These are phyloP conservation scores for Aplocera efformata DNA, from an alignment of 2,888 invertebrate species.

Conservation along the genomic window DNA sequence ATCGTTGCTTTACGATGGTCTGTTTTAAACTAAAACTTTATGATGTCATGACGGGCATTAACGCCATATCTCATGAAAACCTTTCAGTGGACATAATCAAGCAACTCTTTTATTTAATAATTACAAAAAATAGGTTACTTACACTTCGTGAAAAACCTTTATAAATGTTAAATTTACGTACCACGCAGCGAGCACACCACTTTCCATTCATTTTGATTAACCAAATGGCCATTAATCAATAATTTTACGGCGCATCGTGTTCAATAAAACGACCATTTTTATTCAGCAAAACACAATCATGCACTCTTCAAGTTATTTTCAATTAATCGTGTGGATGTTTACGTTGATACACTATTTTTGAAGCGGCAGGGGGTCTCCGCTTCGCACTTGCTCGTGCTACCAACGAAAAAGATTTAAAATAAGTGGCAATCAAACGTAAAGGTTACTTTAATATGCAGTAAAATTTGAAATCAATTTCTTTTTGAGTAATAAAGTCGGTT, in stretches of 20 bases:
- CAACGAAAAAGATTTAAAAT: conserved; percentile 45
- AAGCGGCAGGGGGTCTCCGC: conserved; percentile 54
- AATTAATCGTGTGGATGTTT: conserved; percentile 63
- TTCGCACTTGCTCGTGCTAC: conserved; percentile 37
- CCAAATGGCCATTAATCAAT: conserved; percentile 8
- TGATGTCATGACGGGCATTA: too few relatives aligned
- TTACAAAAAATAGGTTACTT: too few relatives aligned
- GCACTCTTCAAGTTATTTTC: conserved; percentile 49
- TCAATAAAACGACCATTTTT: conserved; percentile 12
- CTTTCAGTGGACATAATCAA: too few relatives aligned
- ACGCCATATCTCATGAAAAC: too few relatives aligned
- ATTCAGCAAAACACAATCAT: conserved; percentile 20
- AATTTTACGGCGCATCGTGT: conserved; percentile 10
- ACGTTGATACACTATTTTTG: conserved; percentile 57
- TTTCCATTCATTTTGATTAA: conserved; percentile 7
- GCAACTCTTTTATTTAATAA: too few relatives aligned
- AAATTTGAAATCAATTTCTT: conserved; percentile 75
- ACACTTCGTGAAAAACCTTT: too few relatives aligned
- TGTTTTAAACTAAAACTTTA: too few relatives aligned
- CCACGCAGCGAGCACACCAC: background rate
- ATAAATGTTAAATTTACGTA: too few relatives aligned
- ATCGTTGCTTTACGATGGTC: too few relatives aligned
- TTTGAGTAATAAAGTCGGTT: conserved; percentile 60
- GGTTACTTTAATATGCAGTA: conserved; percentile 76
- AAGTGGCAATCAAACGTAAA: conserved; percentile 67